These are phyloP conservation scores for Drosophila stalkeri DNA, from an alignment of 2,888 invertebrate species.

Conservation along the genomic window DNA sequence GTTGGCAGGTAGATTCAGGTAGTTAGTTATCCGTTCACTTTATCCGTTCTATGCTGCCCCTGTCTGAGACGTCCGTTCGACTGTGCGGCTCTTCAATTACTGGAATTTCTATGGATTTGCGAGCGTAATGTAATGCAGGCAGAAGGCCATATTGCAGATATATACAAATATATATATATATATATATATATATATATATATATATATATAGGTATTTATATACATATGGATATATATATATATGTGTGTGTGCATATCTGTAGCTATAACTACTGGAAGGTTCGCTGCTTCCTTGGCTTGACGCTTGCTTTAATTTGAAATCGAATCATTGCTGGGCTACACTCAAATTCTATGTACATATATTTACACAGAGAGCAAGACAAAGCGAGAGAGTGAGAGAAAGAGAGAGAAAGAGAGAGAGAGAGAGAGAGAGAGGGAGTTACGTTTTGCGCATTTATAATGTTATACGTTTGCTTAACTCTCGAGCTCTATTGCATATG, in stretches of 20 bases:
- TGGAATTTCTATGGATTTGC: slow-evolving; percentile 67
- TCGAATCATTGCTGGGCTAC: slow-evolving; percentile 27
- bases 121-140: slow-evolving; percentile 32
- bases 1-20: slow-evolving; percentile 9
- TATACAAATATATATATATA: not conserved
- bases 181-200: not conserved
- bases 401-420: not conserved
- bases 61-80: slow-evolving; percentile 62
- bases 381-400: not conserved
- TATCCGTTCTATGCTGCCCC: not conserved
- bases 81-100: slow-evolving; percentile 64
- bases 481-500: slow-evolving; percentile 9
- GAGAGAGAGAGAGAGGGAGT: not conserved
- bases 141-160: slow-evolving; percentile 25
- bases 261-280: not conserved
- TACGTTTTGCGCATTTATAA: slow-evolving; percentile 21
- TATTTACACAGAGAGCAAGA: slow-evolving; percentile 1
- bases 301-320: slow-evolving; percentile 49
- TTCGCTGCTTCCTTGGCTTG: slow-evolving; percentile 29
- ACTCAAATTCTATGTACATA: slow-evolving; percentile 30
- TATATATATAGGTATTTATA: not conserved
- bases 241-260: not conserved
- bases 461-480: slow-evolving; percentile 6
- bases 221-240: not conserved
- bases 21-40: not conserved